Evolutionary conservation across 1,140 invertebrate species (phyloP), one percentile per base, ranked within the genome.

Genomic region (Panagrolaimus sp.): DNA sequence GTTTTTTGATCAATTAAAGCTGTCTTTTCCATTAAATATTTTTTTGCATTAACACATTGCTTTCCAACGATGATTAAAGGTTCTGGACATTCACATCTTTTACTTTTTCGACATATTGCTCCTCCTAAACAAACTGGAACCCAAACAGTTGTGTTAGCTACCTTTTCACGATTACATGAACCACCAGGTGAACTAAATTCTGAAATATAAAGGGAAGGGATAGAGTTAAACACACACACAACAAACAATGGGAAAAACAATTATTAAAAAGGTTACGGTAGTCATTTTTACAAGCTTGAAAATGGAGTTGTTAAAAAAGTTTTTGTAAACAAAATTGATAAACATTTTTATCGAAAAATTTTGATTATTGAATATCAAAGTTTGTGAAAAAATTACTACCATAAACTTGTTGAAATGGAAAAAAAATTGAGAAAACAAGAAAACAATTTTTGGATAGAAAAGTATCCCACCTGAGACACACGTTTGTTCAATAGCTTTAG

Each of bases 401-500:
- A 3, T 20, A 13, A 13, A 13, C n/a, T 11, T 57, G 27, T 5
- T 14, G 20, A 57, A 57, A 57, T 20, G 11, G 51, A 16, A 25
- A 20, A 20, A 57, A 57, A 27, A 20, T 11, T 25, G 47, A 5
- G 20, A 48, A 48, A 27, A 57, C 27, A 23, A 57, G 2, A 38
- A 38, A 38, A n/a, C n/a, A n/a, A 38, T 38, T 38, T 38, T 38
- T 38, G 51, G 51, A 27, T 11, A 9, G 20, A 4, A 57, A 25
- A 42, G 27, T 68, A 68, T n/a, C 46, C 67, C 70, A 79, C 79
- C 80, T 66, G 78, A 65, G 14, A 82, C 78, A 69, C 80, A 82
- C 66, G 72, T 79, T 67, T 78, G 79, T 31, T 83, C 80, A 16
- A 83, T 70, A 20, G 81, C 77, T 14, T 69, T 72, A 2, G 75